Evolutionary conservation across 2,113 vertebrate genomes (phyloP).

Genomic region (Romanogobio albipinnatus): DNA sequence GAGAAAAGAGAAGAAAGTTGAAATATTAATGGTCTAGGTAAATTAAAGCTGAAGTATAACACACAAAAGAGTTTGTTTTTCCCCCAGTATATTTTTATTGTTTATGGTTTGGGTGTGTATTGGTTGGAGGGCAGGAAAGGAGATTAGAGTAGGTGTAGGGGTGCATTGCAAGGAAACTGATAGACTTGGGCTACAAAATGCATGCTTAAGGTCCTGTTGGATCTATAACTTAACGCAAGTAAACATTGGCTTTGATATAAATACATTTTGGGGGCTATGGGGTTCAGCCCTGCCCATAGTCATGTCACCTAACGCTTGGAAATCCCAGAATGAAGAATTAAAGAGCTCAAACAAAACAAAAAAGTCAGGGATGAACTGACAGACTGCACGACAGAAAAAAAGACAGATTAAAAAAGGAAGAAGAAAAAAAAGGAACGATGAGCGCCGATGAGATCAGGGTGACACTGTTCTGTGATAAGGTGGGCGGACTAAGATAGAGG

Average conservation of each 20-base stretch:
- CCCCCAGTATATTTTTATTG: conserved; percentile 46
- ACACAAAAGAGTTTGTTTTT: conserved; percentile 42
- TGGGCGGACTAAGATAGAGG: conserved; percentile 36
- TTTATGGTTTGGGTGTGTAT: conserved; percentile 25
- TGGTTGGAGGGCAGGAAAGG: neutral
- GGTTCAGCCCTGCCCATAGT: neutral
- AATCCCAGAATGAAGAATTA: neutral
- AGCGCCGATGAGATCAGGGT: conserved; percentile 57
- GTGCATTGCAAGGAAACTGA: neutral
- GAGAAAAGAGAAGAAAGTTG: conserved; percentile 51
- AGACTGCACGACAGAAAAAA: neutral
- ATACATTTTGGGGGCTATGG: neutral
- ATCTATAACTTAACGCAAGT: neutral
- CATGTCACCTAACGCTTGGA: neutral
- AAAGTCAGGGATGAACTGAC: neutral
- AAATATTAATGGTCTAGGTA: conserved; percentile 63
- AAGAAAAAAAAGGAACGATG: neutral
- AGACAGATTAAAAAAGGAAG: conserved; percentile 15
- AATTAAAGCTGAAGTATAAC: conserved; percentile 52
- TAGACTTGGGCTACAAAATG: neutral
- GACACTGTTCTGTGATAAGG: conserved; percentile 39
- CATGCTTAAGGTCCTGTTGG: neutral
- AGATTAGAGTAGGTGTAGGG: neutral
- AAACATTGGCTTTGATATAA: neutral
- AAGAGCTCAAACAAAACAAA: neutral